Base-by-base conservation (phyloP, 2,113 vertebrate genomes). In the Corydoras maculifer region DNA sequence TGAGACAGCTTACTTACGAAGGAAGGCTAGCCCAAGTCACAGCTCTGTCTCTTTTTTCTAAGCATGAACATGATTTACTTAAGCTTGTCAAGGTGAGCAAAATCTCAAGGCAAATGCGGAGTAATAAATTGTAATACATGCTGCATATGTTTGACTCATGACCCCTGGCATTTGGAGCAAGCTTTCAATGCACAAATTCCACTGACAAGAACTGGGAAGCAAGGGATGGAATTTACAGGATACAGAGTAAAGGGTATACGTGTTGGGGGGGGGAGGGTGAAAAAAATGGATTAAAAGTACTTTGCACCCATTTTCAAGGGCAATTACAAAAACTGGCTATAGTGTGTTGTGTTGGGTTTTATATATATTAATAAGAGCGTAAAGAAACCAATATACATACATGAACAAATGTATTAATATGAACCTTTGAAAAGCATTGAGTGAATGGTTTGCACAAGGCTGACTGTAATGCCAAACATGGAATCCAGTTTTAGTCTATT, bases 71-170 rank as follows among this genome's bases (percentile, higher is more conserved):
- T 93, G 91, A 94, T 94, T 96, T 96, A 94, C 90, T 90, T 89
- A 89, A 87, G 85, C 87, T 92, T 97, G 93, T 95, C 94, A 95
- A 25, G 86, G 90, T 88, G 88, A 94, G 90, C 94, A 89, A 89
- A 92, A 93, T 93, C 93, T 92, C 69, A 91, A 93, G 82, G 89
- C 90, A 93, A 92, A 93, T 89, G 86, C 75, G 83, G 83, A 82
- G 91, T 93, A 93, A 97, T 95, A 94, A 95, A 95, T 93, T 93
- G 91, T 90, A 92, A 93, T 91, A 88, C 87, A 78, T 84, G 87
- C 90, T 88, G 91, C 90, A 94, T 92, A 90, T 90, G 89, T 92
- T 95, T 96, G 93, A 95, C 93, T 92, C 85, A 79, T 89, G 92
- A 98, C 90, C 92, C 90, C 90, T 94, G 92, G 90, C 89, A 94